Evolutionary conservation across 2,888 invertebrate species (phyloP), one percentile per base, ranked within the genome.

Genomic region (Fragum fragum): DNA sequence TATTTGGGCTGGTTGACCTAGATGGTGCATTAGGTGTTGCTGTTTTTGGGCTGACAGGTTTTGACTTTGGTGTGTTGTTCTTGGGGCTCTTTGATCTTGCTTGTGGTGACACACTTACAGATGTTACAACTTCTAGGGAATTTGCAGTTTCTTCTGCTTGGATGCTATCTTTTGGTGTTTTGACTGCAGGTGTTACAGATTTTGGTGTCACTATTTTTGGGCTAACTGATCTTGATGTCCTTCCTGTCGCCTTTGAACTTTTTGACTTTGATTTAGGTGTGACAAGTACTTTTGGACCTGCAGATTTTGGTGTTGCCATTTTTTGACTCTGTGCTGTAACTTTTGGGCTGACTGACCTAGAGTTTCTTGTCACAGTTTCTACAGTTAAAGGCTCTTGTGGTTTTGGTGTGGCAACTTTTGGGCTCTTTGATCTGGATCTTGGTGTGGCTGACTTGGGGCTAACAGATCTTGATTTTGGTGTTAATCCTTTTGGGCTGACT

Each of bases 361-460:
- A 77, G 3, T 36, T 36, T 36, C 32, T 36, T 36, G 32, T 36
- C 3, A 36, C 32, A 36, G 32, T 36, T 59, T 73, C 76, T 26
- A 70, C 77, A 36, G 73, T 29, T 39, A 79, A 84, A 2, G 88
- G 81, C 23, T 80, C 72, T 47, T 73, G 68, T 26, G 42, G 28
- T 71, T 57, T 75, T 32, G 82, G 81, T 42, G 83, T 78, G 1
- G 63, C 76, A 18, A 76, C 76, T 76, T 74, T 85, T 32, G 82
- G 79, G 66, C 80, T 76, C 29, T 59, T 47, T 36, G 61, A 23
- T 61, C 71, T 76, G 9, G 73, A 79, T 59, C 71, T 88, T 21
- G 85, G 82, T 52, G 82, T 87, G 61, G 73, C 73, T 59, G 61
- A 32, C 52, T 73, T 83, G 21, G 78, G 69, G 14, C 76, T 71